Evolutionary conservation across 64 coral and sea anemone species (phyloP).

Genomic region (Cladopsammia gracilis): DNA sequence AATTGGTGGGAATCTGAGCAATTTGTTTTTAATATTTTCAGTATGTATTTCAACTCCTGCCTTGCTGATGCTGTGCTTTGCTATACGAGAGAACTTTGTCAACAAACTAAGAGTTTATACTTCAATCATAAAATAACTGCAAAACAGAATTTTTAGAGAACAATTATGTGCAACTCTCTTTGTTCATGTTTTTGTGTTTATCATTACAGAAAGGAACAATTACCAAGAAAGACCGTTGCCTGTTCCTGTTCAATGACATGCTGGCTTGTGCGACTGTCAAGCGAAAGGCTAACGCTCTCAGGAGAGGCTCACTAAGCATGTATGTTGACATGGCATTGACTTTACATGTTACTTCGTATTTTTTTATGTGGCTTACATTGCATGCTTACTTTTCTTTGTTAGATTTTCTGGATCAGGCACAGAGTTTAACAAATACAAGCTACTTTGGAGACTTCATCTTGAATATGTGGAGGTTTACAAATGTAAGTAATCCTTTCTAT

Average conservation of each 20-base stretch:
- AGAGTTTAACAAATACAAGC: slow-evolving; percentile 96
- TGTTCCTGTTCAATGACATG: slow-evolving; percentile 94
- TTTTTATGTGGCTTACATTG: not conserved
- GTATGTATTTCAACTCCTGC: too few species aligned
- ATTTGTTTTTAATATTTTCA: too few species aligned
- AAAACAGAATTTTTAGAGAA: not conserved
- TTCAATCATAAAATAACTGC: too few species aligned
- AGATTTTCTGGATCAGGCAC: slow-evolving; percentile 95
- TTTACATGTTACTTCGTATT: too few species aligned
- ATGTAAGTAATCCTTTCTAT: slow-evolving; percentile 58
- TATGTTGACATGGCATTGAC: slow-evolving; percentile 45
- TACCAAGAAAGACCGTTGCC: slow-evolving; percentile 95
- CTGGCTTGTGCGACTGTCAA: slow-evolving; percentile 91
- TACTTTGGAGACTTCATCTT: slow-evolving; percentile 87
- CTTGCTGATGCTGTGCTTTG: too few species aligned
- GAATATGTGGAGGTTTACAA: slow-evolving; percentile 89
- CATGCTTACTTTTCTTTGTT: not conserved
- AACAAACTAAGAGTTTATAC: too few species aligned
- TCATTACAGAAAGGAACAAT: slow-evolving; percentile 83
- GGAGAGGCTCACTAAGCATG: slow-evolving; percentile 91
- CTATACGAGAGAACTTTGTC: too few species aligned
- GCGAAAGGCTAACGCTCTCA: slow-evolving; percentile 83
- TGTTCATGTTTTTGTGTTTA: not conserved
- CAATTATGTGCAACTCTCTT: not conserved
- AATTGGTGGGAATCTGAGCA: too few species aligned